Percentiles rank a stretch among this genome's conserved stretches.
phyloP scores from a whole-genome alignment of 2,888 invertebrate genomes.

The Lucinisca nassula region DNA sequence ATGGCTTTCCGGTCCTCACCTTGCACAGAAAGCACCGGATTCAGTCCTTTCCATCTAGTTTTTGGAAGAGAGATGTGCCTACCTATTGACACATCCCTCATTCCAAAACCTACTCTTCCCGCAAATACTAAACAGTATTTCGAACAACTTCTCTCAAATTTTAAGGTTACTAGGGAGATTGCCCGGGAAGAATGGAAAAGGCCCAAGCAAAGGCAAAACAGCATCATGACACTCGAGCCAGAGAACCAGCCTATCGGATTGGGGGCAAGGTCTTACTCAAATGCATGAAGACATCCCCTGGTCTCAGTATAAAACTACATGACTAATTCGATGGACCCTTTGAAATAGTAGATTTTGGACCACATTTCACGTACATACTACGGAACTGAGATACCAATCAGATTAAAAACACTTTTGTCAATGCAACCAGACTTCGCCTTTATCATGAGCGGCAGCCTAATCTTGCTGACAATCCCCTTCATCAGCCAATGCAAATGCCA shows the following conservation, averaged over 20 bases:
- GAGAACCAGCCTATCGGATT: constrained; percentile 36
- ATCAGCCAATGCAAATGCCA: not conserved
- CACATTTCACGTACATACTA: constrained; percentile 52
- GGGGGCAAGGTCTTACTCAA: constrained; percentile 40
- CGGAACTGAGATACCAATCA: constrained; percentile 11
- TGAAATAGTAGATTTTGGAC: constrained; percentile 34
- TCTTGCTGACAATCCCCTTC: not conserved
- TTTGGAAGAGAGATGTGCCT: constrained; percentile 53
- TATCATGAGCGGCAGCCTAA: constrained; percentile 18
- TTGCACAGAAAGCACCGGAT: constrained; percentile 54
- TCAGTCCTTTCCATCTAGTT: constrained; percentile 49
- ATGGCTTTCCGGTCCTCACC: constrained; percentile 67
- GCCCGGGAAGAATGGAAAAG: no score
- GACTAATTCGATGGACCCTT: constrained; percentile 50
- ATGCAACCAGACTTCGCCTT: constrained; percentile 48
- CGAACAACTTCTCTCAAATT: no score
- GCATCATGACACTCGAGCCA: constrained; percentile 32
- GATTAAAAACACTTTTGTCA: constrained; percentile 5
- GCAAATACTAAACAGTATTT: constrained; percentile 23
- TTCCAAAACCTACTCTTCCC: constrained; percentile 36
- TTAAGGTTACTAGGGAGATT: no score
- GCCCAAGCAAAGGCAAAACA: constrained; percentile 27
- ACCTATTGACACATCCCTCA: constrained; percentile 42
- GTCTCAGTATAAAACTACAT: constrained; percentile 30
- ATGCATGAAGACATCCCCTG: not conserved